These are phyloP conservation scores for Chunga burmeisteri DNA, from an alignment of 2,113 vertebrate genomes.

Conservation along the genomic window DNA sequence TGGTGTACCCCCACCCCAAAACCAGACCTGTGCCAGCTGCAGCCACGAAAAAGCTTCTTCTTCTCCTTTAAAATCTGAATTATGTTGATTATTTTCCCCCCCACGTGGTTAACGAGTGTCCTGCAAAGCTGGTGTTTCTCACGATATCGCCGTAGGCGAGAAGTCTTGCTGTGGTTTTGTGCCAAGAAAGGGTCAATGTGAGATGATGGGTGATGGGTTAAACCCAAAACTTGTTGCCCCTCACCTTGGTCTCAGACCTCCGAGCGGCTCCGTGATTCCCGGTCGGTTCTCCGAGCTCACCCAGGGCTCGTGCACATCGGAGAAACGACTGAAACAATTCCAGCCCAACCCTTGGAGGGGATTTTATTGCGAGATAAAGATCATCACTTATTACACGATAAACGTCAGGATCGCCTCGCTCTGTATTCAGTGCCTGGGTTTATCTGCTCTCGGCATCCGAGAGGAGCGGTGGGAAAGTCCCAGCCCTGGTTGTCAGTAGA, in stretches of 20 bases:
- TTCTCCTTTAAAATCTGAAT: background rate
- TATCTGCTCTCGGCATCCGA: background rate
- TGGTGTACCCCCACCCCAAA: background rate
- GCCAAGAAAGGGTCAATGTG: rapidly evolving
- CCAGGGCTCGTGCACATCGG: rapidly evolving
- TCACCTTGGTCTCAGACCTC: background rate
- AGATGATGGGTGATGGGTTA: background rate
- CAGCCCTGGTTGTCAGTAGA: background rate
- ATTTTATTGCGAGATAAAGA: background rate
- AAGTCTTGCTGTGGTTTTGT: background rate
- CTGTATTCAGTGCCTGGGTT: background rate
- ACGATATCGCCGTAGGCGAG: rapidly evolving
- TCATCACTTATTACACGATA: background rate
- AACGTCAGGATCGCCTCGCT: rapidly evolving
- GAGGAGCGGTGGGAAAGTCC: background rate
- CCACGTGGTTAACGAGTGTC: background rate
- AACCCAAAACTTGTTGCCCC: background rate
- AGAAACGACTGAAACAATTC: background rate
- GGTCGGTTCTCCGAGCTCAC: background rate
- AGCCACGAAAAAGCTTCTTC: background rate
- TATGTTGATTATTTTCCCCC: rapidly evolving
- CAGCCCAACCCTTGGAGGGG: background rate
- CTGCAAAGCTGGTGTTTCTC: background rate
- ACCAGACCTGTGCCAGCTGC: background rate
- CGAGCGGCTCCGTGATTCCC: rapidly evolving